Conservation (phyloP, 2,797 vertebrate species). For the Peromyscus melanophrys region DNA sequence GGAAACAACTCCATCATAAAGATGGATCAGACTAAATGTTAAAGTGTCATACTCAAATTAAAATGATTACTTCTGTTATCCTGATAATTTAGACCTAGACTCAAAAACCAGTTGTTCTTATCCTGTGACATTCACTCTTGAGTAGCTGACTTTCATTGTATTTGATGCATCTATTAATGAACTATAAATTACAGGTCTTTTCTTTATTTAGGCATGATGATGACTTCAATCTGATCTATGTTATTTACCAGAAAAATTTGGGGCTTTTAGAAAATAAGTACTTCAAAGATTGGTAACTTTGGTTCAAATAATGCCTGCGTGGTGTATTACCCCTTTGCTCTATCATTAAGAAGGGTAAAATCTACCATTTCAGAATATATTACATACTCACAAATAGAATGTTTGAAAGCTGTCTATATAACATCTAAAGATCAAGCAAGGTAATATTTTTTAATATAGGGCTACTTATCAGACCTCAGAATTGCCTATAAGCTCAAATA, state of each 20-base stretch:
- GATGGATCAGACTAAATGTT: neutral
- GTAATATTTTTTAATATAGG: neutral
- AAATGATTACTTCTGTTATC: neutral
- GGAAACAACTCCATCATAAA: neutral
- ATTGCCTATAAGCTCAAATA: neutral
- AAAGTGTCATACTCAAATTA: neutral
- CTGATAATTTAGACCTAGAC: neutral
- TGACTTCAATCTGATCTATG: neutral
- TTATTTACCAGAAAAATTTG: neutral
- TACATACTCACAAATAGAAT: neutral
- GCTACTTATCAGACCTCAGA: fast-evolving
- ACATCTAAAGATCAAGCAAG: neutral
- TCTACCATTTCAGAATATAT: neutral
- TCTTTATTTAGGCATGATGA: neutral
- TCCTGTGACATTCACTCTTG: neutral
- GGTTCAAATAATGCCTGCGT: neutral
- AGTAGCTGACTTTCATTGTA: neutral
- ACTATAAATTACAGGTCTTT: neutral
- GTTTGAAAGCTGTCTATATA: neutral
- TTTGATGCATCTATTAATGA: neutral
- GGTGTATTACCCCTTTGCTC: neutral
- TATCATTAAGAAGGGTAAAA: neutral
- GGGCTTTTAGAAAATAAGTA: neutral
- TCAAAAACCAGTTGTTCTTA: neutral
- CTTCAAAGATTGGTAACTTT: neutral